Percentiles rank a stretch among this genome's conserved stretches.
These are phyloP conservation scores for Volucella inanis DNA, from an alignment of 2,888 invertebrate genomes.

Conservation along the genomic window DNA sequence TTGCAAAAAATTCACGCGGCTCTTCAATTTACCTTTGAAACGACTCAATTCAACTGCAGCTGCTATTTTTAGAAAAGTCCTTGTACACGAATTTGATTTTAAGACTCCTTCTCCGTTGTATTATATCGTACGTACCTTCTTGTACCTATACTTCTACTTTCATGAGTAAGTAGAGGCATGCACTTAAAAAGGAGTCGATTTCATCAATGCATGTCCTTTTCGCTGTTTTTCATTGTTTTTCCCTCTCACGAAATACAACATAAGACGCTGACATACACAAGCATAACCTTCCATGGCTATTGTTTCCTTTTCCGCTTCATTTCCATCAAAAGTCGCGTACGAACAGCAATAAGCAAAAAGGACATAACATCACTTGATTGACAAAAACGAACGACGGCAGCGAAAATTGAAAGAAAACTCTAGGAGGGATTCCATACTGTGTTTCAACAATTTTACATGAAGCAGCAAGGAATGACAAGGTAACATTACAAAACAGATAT, in stretches of 20 bases:
- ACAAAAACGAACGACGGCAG: conserved; percentile 57
- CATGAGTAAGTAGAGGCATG: not conserved
- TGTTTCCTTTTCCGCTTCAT: conserved; percentile 72
- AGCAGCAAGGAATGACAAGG: conserved; percentile 32
- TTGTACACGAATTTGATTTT: conserved; percentile 17
- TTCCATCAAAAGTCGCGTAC: conserved; percentile 66
- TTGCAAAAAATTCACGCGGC: not conserved
- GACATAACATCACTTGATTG: conserved; percentile 70
- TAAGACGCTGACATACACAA: conserved; percentile 5
- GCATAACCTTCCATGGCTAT: conserved; percentile 48
- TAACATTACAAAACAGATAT: conserved; percentile 60
- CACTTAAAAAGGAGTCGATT: conserved; percentile 59
- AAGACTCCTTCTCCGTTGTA: not conserved
- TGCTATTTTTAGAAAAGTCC: conserved; percentile 27
- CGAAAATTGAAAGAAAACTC: conserved; percentile 45
- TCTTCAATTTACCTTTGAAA: conserved; percentile 5
- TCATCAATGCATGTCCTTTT: conserved; percentile 71
- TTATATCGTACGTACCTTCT: not conserved
- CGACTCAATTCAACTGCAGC: conserved; percentile 37
- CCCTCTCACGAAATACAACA: not conserved
- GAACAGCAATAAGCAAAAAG: conserved; percentile 53
- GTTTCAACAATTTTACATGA: conserved; percentile 27
- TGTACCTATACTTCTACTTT: not conserved
- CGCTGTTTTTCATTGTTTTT: conserved; percentile 51
- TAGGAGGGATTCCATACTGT: conserved; percentile 33